Evolutionary conservation across 2,888 invertebrate genomes (phyloP).

Genomic region (Noctua pronuba): DNA sequence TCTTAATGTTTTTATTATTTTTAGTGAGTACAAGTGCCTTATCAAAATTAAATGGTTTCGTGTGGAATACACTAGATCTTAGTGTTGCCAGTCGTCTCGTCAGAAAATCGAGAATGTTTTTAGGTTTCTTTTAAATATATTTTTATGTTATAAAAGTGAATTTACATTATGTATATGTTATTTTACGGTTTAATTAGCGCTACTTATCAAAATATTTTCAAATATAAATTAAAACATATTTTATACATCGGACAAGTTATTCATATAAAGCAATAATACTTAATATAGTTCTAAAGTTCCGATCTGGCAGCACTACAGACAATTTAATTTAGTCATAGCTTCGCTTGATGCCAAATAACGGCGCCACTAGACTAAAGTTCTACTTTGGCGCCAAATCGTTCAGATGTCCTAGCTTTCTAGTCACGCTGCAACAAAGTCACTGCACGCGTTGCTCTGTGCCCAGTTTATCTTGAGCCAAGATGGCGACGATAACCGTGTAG

Average conservation of each 20-base stretch:
- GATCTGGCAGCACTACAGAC: conserved; percentile 61
- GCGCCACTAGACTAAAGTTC: conserved; percentile 31
- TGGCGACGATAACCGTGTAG: neutral
- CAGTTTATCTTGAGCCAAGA: conserved; percentile 19
- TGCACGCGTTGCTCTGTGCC: conserved; percentile 46
- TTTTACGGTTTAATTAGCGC: neutral
- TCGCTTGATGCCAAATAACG: conserved; percentile 69
- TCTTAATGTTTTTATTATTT: conserved; percentile 64
- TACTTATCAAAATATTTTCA: neutral
- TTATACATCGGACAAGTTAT: conserved; percentile 1
- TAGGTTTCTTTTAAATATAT: neutral
- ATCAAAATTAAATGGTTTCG: conserved; percentile 64
- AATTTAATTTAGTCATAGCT: conserved; percentile 66
- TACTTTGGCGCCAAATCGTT: conserved; percentile 36
- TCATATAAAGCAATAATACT: neutral
- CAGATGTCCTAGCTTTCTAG: conserved; percentile 63
- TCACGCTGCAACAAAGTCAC: conserved; percentile 61
- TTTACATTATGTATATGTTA: conserved; percentile 9
- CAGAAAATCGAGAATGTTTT: neutral
- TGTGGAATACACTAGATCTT: conserved; percentile 44
- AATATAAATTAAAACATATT: neutral
- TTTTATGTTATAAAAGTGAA: neutral
- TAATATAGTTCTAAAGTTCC: neutral
- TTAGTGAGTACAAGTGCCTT: conserved; percentile 74
- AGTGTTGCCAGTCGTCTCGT: conserved; percentile 62